Percentiles rank a stretch among this genome's conserved stretches.
These are phyloP conservation scores for Seira ritae DNA, from an alignment of 2,888 invertebrate genomes.

Conservation along the genomic window DNA sequence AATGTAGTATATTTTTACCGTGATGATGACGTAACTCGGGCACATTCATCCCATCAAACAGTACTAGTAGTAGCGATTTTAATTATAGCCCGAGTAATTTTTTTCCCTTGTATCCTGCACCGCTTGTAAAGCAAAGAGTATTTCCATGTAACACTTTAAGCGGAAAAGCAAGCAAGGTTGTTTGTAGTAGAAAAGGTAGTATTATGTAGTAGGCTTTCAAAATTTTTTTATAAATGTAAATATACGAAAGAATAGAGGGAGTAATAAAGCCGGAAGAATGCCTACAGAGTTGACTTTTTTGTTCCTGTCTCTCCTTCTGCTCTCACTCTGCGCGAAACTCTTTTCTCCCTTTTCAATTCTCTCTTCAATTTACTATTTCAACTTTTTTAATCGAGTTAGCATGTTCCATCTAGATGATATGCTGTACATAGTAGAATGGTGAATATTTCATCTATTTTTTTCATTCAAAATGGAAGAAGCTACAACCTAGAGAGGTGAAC, in stretches of 20 bases:
- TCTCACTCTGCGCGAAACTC: too few species aligned
- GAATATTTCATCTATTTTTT: constrained; percentile 29
- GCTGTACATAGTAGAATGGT: not conserved
- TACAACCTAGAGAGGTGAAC: too few species aligned
- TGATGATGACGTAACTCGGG: not conserved
- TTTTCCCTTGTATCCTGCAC: too few species aligned
- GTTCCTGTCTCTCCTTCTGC: not conserved
- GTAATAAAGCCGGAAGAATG: not conserved
- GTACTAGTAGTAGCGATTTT: not conserved
- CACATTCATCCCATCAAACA: not conserved
- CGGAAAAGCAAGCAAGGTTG: not conserved
- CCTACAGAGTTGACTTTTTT: constrained; percentile 5
- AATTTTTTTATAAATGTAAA: not conserved
- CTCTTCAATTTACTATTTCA: constrained; percentile 10
- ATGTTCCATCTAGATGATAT: constrained; percentile 14
- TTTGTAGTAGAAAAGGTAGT: not conserved
- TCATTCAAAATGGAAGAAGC: too few species aligned
- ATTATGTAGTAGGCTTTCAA: not conserved
- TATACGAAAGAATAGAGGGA: not conserved
- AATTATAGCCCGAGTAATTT: not conserved
- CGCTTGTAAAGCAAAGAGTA: not conserved
- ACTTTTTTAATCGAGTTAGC: constrained; percentile 39
- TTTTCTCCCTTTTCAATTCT: not conserved
- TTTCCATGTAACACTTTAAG: not conserved
- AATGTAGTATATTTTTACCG: not conserved